These are phyloP conservation scores for Euplagia quadripunctaria DNA, from an alignment of 2,888 invertebrate genomes.

Conservation along the genomic window DNA sequence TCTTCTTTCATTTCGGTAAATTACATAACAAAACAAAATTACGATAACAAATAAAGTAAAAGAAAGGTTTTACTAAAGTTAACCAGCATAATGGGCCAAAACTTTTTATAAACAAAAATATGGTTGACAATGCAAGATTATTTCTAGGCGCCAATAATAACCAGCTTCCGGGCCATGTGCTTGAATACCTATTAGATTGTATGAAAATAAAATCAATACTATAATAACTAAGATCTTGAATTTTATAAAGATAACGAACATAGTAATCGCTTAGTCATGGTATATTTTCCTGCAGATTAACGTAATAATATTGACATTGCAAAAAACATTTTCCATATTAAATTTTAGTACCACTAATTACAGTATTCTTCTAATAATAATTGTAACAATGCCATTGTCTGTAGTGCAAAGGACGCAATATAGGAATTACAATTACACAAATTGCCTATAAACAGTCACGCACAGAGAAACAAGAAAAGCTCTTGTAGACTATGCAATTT, in stretches of 20 bases:
- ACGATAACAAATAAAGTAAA: not conserved
- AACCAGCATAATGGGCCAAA: not conserved
- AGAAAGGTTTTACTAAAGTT: not conserved
- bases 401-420: slow-evolving; percentile 8
- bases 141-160: no score
- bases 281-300: not conserved
- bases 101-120: no score
- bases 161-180: no score
- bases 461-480: slow-evolving; percentile 15
- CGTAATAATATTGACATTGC: not conserved
- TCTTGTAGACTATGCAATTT: not conserved
- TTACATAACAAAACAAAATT: not conserved
- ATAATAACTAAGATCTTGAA: not conserved
- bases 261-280: not conserved
- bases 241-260: not conserved
- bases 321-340: not conserved
- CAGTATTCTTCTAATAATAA: not conserved
- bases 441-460: not conserved
- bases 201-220: not conserved
- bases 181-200: no score
- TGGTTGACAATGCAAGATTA: no score
- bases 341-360: not conserved
- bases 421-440: not conserved
- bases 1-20: no score
- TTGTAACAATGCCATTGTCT: not conserved